Evolutionary conservation across 2,113 vertebrate genomes (phyloP), one percentile per base, ranked within the genome.

Genomic region (Nothoprocta pentlandii): DNA sequence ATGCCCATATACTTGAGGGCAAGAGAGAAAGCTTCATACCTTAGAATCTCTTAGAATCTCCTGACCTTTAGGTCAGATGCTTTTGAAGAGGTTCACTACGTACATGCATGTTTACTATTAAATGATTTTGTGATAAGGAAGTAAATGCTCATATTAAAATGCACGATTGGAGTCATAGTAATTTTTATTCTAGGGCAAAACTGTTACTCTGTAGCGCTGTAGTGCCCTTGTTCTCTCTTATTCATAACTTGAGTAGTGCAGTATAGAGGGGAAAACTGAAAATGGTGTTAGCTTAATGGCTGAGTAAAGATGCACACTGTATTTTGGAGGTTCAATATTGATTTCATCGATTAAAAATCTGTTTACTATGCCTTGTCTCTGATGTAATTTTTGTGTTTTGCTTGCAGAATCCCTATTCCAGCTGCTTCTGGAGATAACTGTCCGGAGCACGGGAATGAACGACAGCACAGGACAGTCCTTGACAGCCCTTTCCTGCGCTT

Each of bases 401-500:
- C 92, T 80, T 92, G 44, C 98, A 99, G 99, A 99, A 90, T 99
- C 99, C 93, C 98, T 99, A 44, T 99, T 99, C 97, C 98, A 99
- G 93, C 97, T 99, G 87, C 98, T 99, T 96, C 97, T 99, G 97
- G 99, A 99, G 97, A 99, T 99, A 82, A 99, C 99, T 21, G 99
- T 99, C 87, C 98, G 99, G 53, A 99, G 99, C 97, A 99, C 99
- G 1, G 99, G 99, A 41, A 98, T 99, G 97, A 99, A 98, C 56
- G 99, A 99, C 97, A 98, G 99, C 42, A 99, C 99, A 4, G 99
- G 99, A 66, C 99, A 99, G 98, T 98, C 99, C 82, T 97, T 99
- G 94, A 99, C 99, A 20, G 99, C 99, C 3, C 98, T 99, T 89
- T 99, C 99, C 94, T 99, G 99, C 9, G 99, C 99, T 96, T 99